Percentiles rank a stretch among this genome's conserved stretches.
Conservation (phyloP, 2,113 vertebrate genomes). For the Pristiophorus japonicus region DNA sequence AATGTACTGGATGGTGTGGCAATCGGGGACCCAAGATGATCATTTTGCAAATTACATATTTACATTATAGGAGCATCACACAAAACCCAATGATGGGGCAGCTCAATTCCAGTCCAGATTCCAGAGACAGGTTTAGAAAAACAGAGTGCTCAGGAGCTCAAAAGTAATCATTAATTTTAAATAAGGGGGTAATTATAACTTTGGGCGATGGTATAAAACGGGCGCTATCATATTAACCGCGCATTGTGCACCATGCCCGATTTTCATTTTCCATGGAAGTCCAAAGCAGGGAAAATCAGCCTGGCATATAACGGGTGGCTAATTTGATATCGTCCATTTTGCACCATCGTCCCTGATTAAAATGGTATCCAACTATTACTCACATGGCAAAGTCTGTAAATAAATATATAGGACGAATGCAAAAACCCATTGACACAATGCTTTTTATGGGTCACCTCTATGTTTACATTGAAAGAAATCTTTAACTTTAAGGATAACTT, state of each 20-base stretch:
- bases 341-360: neutral
- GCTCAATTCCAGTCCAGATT: neutral
- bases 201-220: neutral
- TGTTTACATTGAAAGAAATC: constrained; percentile 9
- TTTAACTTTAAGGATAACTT: constrained; percentile 11
- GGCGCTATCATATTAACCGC: neutral
- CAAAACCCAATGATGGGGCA: neutral
- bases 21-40: neutral
- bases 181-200: neutral
- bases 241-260: neutral
- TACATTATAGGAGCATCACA: neutral
- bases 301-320: neutral
- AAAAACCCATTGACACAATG: neutral
- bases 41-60: neutral
- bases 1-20: neutral
- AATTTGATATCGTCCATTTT: neutral
- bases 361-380: neutral
- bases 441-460: neutral
- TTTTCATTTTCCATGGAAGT: neutral
- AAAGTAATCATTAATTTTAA: neutral
- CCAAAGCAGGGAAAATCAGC: neutral
- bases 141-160: neutral
- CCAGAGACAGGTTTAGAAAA: neutral
- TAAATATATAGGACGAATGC: neutral
- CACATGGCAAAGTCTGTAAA: neutral